Base-by-base conservation (phyloP, 2,797 vertebrate species). In the Rhynchonycteris naso region DNA sequence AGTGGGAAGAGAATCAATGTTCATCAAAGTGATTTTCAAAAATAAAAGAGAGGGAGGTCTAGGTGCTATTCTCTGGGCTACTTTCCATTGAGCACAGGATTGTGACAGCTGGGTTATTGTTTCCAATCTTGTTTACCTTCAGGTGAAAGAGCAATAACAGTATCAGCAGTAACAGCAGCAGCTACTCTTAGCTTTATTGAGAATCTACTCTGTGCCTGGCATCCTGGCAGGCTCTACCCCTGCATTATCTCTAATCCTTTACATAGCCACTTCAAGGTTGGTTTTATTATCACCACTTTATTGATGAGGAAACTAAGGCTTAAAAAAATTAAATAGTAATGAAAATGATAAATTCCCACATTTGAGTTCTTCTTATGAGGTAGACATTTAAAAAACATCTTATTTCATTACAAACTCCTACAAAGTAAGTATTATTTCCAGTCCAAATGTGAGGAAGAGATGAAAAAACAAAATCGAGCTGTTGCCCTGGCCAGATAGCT, bases 1-100 rank as follows among this genome's bases (percentile, higher is more conserved):
- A 97, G 93, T 97, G 97, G 96, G 95, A 97, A 93, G 50, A 96
- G 94, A 97, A 97, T 97, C 96, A 93, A 66, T 75, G 72, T 96
- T 96, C 15, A 50, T 95, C 93, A 95, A 87, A 84, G 92, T 91
- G 92, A 91, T 95, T 96, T 94, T 97, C 86, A 83, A 95, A 97
- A 96, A 96, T 95, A 93, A 96, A 92, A 93, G 78, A 90, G 81
- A 94, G 65, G 26, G 79, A 86, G 63, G 54, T 90, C 93, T 74
- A 83, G 76, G 56, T 83, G 30, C 11, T 1, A 59, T 94, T 92
- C 58, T 95, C 61, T 90, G 79, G 56, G 61, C 72, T 92, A 22
- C 35, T 88, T 96, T 92, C 52, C 72, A 68, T 21, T 80, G 59
- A 95, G 68, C 66, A 90, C n/a, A 79, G 84, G 33, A 61, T 52